phyloP scores from a whole-genome alignment of 2,113 vertebrate genomes.

The Passer montanus region DNA sequence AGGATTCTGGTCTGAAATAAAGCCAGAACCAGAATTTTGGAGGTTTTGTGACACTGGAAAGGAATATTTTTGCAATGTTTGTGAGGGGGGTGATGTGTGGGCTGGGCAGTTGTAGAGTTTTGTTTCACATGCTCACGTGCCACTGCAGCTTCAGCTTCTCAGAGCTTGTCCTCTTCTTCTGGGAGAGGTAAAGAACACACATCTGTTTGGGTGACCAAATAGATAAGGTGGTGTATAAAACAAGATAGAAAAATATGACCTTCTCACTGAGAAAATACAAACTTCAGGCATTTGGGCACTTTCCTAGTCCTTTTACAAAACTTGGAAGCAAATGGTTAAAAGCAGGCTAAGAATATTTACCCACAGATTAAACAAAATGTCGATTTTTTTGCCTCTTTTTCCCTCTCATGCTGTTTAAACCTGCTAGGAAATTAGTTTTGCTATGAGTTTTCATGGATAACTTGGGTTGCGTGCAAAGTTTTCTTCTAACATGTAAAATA shows the following conservation, averaged over 20 bases:
- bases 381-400: rapidly evolving
- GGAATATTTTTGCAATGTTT: neutral
- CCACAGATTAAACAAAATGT: neutral
- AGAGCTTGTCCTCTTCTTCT: neutral
- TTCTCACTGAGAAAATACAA: neutral
- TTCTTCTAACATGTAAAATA: neutral
- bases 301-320: neutral
- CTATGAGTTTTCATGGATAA: neutral
- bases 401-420: neutral
- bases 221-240: neutral
- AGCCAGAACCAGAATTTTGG: neutral
- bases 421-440: neutral
- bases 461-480: neutral
- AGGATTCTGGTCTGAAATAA: neutral
- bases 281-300: neutral
- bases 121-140: rapidly evolving
- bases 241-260: neutral
- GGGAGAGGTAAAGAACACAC: neutral
- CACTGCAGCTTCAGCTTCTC: neutral
- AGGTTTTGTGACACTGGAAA: neutral
- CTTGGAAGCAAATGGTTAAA: neutral
- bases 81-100: rapidly evolving
- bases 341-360: neutral
- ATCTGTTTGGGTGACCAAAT: neutral
- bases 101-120: neutral